phyloP scores from a whole-genome alignment of 92 coral and sea anemone genomes.

The Plumapathes pennacea region DNA sequence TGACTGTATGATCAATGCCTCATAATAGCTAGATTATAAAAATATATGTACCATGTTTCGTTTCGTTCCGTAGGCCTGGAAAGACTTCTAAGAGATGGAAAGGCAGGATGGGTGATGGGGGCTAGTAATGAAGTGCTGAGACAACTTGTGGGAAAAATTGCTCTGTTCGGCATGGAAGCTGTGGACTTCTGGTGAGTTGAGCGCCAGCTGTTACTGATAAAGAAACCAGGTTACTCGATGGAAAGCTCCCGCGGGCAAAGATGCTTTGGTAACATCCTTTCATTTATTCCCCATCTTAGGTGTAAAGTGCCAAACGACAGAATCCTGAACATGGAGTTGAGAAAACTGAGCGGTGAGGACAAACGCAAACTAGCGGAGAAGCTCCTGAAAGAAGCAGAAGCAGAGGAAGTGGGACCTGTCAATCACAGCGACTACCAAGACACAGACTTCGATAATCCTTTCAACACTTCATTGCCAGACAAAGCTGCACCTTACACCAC shows the following conservation, averaged over 20 bases:
- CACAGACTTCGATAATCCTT: slow-evolving; percentile 59
- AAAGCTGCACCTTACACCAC: slow-evolving; percentile 17
- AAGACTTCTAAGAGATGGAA: slow-evolving; percentile 55
- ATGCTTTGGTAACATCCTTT: not conserved
- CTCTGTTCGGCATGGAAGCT: slow-evolving; percentile 49
- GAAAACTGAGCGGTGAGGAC: slow-evolving; percentile 41
- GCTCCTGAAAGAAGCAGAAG: slow-evolving; percentile 40
- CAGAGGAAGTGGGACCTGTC: not conserved
- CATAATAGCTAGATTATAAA: not conserved
- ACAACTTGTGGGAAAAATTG: slow-evolving; percentile 53
- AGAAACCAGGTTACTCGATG: not conserved
- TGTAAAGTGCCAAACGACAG: slow-evolving; percentile 18
- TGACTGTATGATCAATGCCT: not conserved
- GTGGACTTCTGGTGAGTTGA: slow-evolving; percentile 49
- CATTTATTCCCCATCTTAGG: not conserved
- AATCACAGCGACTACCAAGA: not conserved
- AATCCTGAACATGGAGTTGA: slow-evolving; percentile 21
- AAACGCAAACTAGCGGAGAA: slow-evolving; percentile 31
- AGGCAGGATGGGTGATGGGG: slow-evolving; percentile 71
- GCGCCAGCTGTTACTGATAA: not conserved
- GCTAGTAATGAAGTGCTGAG: slow-evolving; percentile 61
- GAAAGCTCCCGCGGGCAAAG: not conserved
- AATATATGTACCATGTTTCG: not conserved
- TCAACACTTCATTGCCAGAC: slow-evolving; percentile 52
- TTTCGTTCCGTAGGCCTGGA: slow-evolving; percentile 28